Base-by-base conservation (phyloP, 2,797 vertebrate species). In the Vespertilio murinus region DNA sequence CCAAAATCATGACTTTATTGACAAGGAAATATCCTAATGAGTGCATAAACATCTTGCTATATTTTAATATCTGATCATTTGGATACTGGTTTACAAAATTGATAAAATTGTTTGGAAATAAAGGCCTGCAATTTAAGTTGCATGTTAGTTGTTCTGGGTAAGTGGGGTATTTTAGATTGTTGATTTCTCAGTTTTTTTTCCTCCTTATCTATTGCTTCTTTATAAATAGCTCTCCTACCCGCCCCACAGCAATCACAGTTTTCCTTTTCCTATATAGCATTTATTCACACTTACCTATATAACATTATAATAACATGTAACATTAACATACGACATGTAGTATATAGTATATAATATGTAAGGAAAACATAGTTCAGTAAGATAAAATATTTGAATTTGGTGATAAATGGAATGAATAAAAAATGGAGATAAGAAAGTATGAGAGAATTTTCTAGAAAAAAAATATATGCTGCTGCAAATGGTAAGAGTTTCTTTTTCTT, bases 371-470 rank as follows among this genome's bases (percentile, higher is more conserved):
- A 70, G 64, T 70, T 88, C 20, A 45, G 2, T 0, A 88, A 38
- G 5, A n/a, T 70, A 83, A 49, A 82, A 67, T 30, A 47, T 73
- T 90, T 93, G 18, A 75, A 83, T 71, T 79, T 25, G 4, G 3
- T 87, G 20, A 40, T 79, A 65, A 71, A 45, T 45, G 4, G 22
- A 93, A 52, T 49, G 52, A 84, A 70, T n/a, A 0, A 18, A 75
- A 92, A 78, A 75, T 49, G 3, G 2, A 84, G 0, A 2, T 75
- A 45, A 17, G 30, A 75, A 89, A 59, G 4, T 59, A 59, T 65
- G 14, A 75, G 28, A 38, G n/a, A 86, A 92, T 83, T 33, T 67
- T 52, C 14, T 25, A 90, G 64, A 17, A 61, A 92, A 92, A 73
- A 71, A 73, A 35, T 56, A 22, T 40, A 35, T 78, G n/a, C n/a